Evolutionary conservation across 2,113 vertebrate species (phyloP).

Genomic region (Rattus norvegicus): GRCr8 NC_086031.1:79479501-79480000

Average conservation of each 20-base stretch:
- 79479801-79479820: background rate
- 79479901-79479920: background rate
- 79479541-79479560: no score
- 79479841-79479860: background rate
- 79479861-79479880: background rate
- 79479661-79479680: background rate
- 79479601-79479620: background rate
- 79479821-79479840: background rate
- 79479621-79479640: background rate
- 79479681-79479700: background rate
- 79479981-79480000: background rate
- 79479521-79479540: background rate
- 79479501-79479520: background rate
- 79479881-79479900: background rate
- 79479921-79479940: background rate
- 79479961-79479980: background rate
- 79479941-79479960: background rate
- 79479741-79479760: background rate
- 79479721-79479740: background rate
- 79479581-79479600: background rate
- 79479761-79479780: background rate
- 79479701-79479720: background rate
- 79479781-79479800: background rate
- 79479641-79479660: background rate
- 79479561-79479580: background rate